Evolutionary conservation across 2,797 vertebrate genomes (phyloP).

Genomic region (Percopsis omiscomaycus): DNA sequence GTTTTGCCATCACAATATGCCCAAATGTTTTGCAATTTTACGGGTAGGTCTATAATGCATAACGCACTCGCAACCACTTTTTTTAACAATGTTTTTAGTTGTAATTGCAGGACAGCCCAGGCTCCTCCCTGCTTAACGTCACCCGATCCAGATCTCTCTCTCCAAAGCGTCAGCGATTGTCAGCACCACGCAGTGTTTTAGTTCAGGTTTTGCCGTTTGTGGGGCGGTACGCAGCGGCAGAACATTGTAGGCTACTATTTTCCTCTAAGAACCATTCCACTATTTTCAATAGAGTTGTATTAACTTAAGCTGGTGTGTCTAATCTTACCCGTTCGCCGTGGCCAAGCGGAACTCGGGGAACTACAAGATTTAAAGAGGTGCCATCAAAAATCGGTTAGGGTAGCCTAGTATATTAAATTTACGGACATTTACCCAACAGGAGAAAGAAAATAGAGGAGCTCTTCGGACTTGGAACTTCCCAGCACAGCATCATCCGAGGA

Average conservation of each 20-base stretch:
- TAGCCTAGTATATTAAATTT: conserved; percentile 16
- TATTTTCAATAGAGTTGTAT: conserved; percentile 32
- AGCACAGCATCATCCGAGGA: conserved; percentile 66
- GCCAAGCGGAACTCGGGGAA: conserved; percentile 44
- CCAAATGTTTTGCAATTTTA: neutral
- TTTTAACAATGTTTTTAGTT: conserved; percentile 21
- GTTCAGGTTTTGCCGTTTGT: conserved; percentile 8
- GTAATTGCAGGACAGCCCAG: conserved; percentile 58
- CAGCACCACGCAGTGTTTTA: conserved; percentile 42
- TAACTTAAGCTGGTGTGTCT: conserved; percentile 49
- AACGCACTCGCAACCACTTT: neutral
- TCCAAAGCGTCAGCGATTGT: conserved; percentile 61
- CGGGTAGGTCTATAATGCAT: neutral
- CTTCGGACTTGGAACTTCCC: conserved; percentile 67
- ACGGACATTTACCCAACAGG: neutral
- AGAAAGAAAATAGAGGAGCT: conserved; percentile 37
- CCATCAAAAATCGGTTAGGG: conserved; percentile 36
- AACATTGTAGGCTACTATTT: neutral
- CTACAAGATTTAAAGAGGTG: conserved; percentile 15
- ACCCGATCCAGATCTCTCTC: conserved; percentile 65
- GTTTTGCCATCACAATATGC: too few species aligned
- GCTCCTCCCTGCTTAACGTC: conserved; percentile 73
- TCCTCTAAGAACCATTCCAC: conserved; percentile 12
- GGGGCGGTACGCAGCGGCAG: neutral
- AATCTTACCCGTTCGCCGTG: conserved; percentile 14